Base-by-base conservation (phyloP, 2,113 vertebrate species). In the Zapus hudsonius region DNA sequence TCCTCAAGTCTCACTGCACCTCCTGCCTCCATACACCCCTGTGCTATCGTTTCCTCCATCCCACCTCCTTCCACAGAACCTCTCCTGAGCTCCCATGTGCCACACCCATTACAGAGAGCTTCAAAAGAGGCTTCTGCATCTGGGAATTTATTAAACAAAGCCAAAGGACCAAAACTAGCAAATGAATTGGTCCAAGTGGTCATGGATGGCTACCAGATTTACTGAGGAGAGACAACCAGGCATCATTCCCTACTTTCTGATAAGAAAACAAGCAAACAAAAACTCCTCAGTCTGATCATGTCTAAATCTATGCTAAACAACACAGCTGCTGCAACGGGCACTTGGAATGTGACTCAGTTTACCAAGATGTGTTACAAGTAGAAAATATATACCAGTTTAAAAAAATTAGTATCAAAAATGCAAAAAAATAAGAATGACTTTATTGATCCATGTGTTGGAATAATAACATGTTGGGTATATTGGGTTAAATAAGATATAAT, bases 121-220 rank as follows among this genome's bases (percentile, higher is more conserved):
- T 25, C n/a, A 73, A 70, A 91, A 64, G 67, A 25, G 20, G 38
- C 1, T 61, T 13, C 36, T 82, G 17, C 8, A 20, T 40, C 83
- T 80, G 57, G 70, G 44, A 93, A 88, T 67, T 52, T 63, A 38
- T n/a, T 63, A 66, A 70, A 61, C 66, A 55, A 88, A 91, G n/a
- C 36, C 20, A 52, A 87, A 59, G 15, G 13, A 40, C 33, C 7
- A 38, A 88, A 23, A 8, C 25, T 88, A 64, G 38, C 73, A 61
- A 76, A 73, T 42, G 33, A 61, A 29, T 40, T 42, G 23, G 66
- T 20, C 17, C 57, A 38, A 74, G 25, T 22, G 12, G 73, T 47
- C 17, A 22, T 12, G 19, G 80, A 44, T 55, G 40, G 47, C 33
- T 74, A 27, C n/a, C 31, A 57, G 27, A 19, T 40, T 27, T 5